Evolutionary conservation across 2,888 invertebrate genomes (phyloP), one percentile per base, ranked within the genome.

Genomic region (Crematogaster levior): DNA sequence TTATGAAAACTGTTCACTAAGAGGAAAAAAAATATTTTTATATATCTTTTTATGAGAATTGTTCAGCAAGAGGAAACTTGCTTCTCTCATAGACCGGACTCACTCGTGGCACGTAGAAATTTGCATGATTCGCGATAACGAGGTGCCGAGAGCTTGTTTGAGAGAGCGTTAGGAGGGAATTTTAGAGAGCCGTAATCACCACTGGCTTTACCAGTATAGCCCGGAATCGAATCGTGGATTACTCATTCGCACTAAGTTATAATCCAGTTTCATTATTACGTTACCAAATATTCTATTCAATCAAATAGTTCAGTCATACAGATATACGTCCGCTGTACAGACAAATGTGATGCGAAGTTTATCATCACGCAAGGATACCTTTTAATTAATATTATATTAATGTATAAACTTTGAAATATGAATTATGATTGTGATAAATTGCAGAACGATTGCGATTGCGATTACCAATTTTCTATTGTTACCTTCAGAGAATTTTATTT

Each of bases 91-190:
- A 77, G 5, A 58, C 34, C 53, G 18, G 9, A 7, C 40, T 66
- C 40, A 43, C 56, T 79, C 43, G 46, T 56, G 61, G 73, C 70
- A 84, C 74, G 79, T 82, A 63, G 66, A 80, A 86, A 86, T 86
- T 86, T 86, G 87, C 86, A 86, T 84, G 82, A 84, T 84, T 84
- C 77, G 30, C 77, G 81, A 83, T 86, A 86, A 86, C 87, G 81
- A 84, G 80, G 56, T 40, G 27, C 27, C 37, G 84, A 51, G 48
- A 58, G 68, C 74, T 84, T 70, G 70, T 75, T 75, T 83, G 81
- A 74, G 48, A 60, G 79, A 56, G 60, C 43, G 81, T 77, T 53
- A 77, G 77, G 18, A 34, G 61, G 7, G n/a, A 73, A 84, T 73
- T 77, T 73, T 60, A 56, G 77, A 79, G 65, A 77, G 43, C 60